Evolutionary conservation across 2,797 vertebrate genomes (phyloP).

Genomic region (Sebastes hopkinsi): DNA sequence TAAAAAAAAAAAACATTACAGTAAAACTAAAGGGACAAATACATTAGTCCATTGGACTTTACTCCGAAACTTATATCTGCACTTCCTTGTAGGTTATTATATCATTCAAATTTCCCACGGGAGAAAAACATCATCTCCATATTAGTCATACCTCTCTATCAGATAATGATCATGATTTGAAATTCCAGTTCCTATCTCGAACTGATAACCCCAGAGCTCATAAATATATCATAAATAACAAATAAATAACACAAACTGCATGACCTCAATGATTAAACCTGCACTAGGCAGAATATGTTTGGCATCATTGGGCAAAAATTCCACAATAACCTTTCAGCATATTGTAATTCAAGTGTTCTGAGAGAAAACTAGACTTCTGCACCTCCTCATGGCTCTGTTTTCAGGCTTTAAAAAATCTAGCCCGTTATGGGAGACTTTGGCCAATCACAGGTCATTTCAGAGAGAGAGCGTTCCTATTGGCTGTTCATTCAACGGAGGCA

Average conservation of each 20-base stretch:
- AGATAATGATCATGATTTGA: not conserved
- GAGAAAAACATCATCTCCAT: not conserved
- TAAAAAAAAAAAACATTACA: not conserved
- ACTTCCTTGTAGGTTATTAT: not conserved
- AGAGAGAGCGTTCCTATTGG: too few species aligned
- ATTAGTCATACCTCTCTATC: not conserved
- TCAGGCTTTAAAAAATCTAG: too few species aligned
- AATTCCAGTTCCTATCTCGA: not conserved
- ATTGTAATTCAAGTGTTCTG: too few species aligned
- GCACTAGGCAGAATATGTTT: too few species aligned
- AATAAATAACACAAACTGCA: not conserved
- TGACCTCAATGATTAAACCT: not conserved
- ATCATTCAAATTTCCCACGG: not conserved
- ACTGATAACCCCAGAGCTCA: not conserved
- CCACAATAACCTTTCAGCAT: too few species aligned
- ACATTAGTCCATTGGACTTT: not conserved
- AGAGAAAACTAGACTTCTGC: too few species aligned
- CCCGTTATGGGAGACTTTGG: rapidly evolving
- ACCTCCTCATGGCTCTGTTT: too few species aligned
- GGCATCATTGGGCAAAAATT: too few species aligned
- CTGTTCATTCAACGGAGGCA: too few species aligned
- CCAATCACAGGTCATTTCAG: too few species aligned
- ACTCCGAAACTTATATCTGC: not conserved
- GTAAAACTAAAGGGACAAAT: not conserved
- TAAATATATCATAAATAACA: not conserved